Base-by-base conservation (phyloP, 2,113 vertebrate species). In the Orycteropus afer region DNA sequence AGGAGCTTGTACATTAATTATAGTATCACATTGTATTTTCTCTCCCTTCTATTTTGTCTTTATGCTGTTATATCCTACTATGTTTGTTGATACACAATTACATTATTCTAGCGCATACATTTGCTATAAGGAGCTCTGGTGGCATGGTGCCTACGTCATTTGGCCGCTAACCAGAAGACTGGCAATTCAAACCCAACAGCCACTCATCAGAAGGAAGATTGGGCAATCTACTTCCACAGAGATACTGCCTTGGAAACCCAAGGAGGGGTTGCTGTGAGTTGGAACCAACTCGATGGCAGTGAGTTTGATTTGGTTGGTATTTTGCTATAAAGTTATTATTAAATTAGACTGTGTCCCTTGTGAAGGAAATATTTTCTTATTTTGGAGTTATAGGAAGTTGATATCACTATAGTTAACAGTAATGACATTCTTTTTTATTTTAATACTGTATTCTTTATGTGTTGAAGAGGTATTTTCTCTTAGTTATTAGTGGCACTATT, bases 261-360 rank as follows among this genome's bases (percentile, higher is more conserved):
- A n/a, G n/a, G n/a, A n/a, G n/a, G n/a, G n/a, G n/a, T n/a, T n/a
- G n/a, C n/a, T n/a, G n/a, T n/a, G n/a, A n/a, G n/a, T n/a, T n/a
- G n/a, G n/a, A n/a, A n/a, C n/a, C n/a, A n/a, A n/a, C n/a, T n/a
- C n/a, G n/a, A n/a, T n/a, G n/a, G n/a, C n/a, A n/a, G n/a, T n/a
- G n/a, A n/a, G n/a, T n/a, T n/a, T n/a, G n/a, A n/a, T n/a, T n/a
- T n/a, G n/a, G n/a, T n/a, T n/a, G n/a, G n/a, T 23, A 42, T 90
- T 92, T 96, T 94, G 7, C 22, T 92, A 47, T 86, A 55, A 90
- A 89, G 29, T 57, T 95, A 47, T 85, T 45, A 76, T 69, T 65
- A 59, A 84, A 47, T 86, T 91, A 61, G 10, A 69, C 18, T 57
- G 7, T 94, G 6, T 61, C 25, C 55, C 12, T n/a, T 27, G 5